Conservation (phyloP, 2,113 vertebrate genomes). For the Cichladusa arquata region DNA sequence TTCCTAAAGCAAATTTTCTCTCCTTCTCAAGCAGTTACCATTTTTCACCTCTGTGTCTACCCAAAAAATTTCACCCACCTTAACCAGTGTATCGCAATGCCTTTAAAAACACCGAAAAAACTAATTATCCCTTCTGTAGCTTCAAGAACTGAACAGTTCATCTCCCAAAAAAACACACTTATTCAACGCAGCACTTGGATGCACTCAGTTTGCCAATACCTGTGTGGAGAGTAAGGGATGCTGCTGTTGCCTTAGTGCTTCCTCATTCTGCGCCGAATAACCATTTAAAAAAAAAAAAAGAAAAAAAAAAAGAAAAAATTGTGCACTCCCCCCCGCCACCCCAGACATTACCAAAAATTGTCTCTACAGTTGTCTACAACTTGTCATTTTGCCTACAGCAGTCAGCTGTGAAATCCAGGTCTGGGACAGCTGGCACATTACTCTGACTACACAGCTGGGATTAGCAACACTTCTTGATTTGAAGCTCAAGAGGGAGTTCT, state of each 20-base stretch:
- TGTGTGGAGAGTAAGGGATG: not conserved
- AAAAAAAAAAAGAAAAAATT: not conserved
- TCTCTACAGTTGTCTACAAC: not conserved
- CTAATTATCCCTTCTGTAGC: not conserved
- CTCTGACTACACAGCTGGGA: not conserved
- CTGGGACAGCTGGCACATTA: conserved; percentile 5
- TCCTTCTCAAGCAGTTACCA: not conserved
- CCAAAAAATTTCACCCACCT: not conserved
- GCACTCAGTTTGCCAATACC: not conserved
- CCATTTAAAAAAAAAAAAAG: not conserved
- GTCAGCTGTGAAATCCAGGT: not conserved
- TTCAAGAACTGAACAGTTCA: not conserved
- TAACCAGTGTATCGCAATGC: not conserved
- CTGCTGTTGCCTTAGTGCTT: not conserved
- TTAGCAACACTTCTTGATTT: not conserved
- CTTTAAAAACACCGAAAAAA: not conserved
- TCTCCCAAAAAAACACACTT: rapidly evolving
- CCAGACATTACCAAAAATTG: not conserved
- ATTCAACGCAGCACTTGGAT: not conserved
- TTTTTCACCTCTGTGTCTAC: not conserved
- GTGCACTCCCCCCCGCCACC: too few relatives aligned
- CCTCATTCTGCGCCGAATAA: not conserved
- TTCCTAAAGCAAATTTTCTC: not conserved
- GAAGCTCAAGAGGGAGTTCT: not conserved
- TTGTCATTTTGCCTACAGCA: not conserved